Base-by-base conservation (phyloP, 2,113 vertebrate species). In the Suricata suricatta region DNA sequence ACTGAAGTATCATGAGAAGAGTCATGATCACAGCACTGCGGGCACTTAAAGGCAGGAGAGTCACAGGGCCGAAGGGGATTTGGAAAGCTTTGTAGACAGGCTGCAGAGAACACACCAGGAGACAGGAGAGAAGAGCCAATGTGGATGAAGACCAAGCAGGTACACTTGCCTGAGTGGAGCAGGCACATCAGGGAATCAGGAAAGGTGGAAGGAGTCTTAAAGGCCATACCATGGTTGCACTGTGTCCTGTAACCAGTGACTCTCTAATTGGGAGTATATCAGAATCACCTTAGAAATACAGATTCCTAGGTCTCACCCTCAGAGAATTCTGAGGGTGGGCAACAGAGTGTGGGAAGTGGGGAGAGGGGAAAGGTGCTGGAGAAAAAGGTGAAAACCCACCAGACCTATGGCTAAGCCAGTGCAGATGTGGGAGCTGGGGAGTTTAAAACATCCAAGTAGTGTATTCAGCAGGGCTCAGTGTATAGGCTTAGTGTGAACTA, bases 371-470 rank as follows among this genome's bases (percentile, higher is more conserved):
- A 81, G 25, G 17, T 76, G 2, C 74, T 44, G 66, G 86, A 88
- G 35, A 91, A 6, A 85, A 19, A 31, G 21, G 38, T 14, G 2
- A 41, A 47, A 63, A 41, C 5, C 21, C 33, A 13, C 35, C 35
- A 50, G n/a, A 23, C 29, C 14, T 25, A 64, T 29, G 35, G 29
- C 38, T 71, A 0, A 23, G n/a, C 17, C 13, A 15, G 25, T 7
- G 16, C n/a, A 64, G 69, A 93, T 1, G 13, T 17, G 33, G 13
- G 15, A 8, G 3, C 0, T 0, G 3, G 8, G 33, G 9, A 35
- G 10, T n/a, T 54, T 68, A 33, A 71, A 52, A 25, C 5, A 12
- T 15, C 76, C 29, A 21, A 71, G 15, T 15, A 35, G 7, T 60
- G 0, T 3, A 3, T 27, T 52, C 38, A 19, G 15, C 68, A 64